A percentile compares a stretch with the other conserved stretches of the same genome.
phyloP scores from a whole-genome alignment of 2,888 invertebrate genomes.

The Pollenia amentaria region DNA sequence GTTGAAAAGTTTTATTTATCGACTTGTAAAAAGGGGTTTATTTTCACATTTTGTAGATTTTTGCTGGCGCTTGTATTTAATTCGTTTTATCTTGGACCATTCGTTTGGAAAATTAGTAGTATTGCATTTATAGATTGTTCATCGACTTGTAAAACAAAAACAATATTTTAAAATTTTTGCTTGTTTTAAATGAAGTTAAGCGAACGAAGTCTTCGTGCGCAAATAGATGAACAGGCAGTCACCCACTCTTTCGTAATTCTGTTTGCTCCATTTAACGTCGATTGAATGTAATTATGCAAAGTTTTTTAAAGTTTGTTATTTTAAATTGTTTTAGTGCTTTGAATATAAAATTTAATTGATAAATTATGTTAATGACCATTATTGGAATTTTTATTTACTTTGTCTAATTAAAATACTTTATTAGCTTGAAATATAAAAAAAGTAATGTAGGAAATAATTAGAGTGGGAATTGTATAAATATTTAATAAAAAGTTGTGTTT shows the following conservation, averaged over 20 bases:
- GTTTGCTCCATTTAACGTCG: too few species aligned
- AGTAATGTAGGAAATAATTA: too few species aligned
- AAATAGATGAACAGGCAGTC: too few species aligned
- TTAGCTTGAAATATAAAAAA: too few species aligned
- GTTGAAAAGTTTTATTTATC: background rate
- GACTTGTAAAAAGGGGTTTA: background rate
- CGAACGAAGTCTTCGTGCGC: too few species aligned
- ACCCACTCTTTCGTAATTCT: background rate
- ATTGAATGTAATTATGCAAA: conserved; percentile 17
- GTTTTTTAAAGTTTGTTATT: conserved; percentile 20
- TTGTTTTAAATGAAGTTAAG: too few species aligned
- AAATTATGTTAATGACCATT: background rate
- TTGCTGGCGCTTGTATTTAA: background rate
- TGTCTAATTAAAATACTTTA: background rate
- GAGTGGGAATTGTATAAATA: too few species aligned
- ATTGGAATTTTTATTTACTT: background rate
- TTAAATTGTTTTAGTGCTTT: conserved; percentile 18
- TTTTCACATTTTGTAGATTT: background rate
- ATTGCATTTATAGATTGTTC: too few species aligned
- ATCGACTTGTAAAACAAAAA: too few species aligned
- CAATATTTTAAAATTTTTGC: too few species aligned
- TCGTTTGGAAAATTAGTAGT: conserved; percentile 13
- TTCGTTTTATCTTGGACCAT: background rate
- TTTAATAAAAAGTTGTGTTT: too few species aligned
- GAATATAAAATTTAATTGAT: conserved; percentile 10